Conservation (phyloP, 2,888 invertebrate species). For the Pyralis farinalis region DNA sequence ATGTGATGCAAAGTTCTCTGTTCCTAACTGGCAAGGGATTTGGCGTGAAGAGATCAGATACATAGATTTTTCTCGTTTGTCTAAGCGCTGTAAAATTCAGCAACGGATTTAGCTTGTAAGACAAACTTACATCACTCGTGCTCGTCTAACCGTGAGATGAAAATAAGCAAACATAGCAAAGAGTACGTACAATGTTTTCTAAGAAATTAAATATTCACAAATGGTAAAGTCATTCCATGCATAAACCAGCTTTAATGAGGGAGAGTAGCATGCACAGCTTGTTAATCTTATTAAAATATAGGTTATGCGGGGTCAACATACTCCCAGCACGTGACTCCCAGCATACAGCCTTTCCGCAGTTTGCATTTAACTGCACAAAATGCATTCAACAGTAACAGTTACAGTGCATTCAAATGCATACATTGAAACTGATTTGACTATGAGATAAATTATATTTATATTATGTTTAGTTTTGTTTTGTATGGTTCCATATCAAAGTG, state of each 20-base stretch:
- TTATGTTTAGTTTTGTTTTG: too few species aligned
- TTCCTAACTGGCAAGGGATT: too few species aligned
- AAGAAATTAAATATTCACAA: not conserved
- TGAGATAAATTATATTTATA: not conserved
- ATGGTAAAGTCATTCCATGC: not conserved
- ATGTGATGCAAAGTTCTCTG: too few species aligned
- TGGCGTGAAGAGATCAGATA: too few species aligned
- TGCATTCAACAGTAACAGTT: not conserved
- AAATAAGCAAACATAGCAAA: too few species aligned
- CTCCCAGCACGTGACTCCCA: constrained; percentile 6
- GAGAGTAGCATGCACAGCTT: constrained; percentile 2
- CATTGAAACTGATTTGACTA: not conserved
- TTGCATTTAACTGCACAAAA: not conserved
- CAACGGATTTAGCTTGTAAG: too few species aligned
- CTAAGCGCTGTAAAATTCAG: too few species aligned
- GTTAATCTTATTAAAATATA: constrained; percentile 9
- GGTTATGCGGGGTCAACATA: constrained; percentile 7
- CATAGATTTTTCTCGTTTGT: too few species aligned
- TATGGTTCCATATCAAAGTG: too few species aligned
- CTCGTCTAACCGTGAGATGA: too few species aligned
- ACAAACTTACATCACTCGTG: too few species aligned
- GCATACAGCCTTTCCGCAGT: not conserved
- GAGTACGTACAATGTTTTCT: too few species aligned
- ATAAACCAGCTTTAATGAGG: constrained; percentile 4
- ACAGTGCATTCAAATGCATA: not conserved